Conservation (phyloP, 2,888 invertebrate species). For the Lathronympha strigana region DNA sequence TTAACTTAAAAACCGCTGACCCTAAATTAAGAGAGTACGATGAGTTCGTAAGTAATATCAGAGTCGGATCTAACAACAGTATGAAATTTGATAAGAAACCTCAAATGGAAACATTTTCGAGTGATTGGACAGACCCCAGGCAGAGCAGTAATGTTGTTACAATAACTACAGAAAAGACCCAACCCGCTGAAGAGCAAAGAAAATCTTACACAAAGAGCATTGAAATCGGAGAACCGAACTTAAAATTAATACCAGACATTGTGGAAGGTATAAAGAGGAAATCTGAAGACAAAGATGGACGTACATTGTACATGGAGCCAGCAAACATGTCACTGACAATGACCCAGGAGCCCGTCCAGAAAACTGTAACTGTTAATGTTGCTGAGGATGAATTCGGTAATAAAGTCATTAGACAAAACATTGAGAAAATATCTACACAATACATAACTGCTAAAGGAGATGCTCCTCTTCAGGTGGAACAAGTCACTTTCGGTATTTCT, state of each 20-base stretch:
- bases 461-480: conserved; percentile 78
- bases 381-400: conserved; percentile 80
- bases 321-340: conserved; percentile 74
- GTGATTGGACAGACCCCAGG: conserved; percentile 71
- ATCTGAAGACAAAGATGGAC: conserved; percentile 67
- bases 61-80: conserved; percentile 77
- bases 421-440: conserved; percentile 75
- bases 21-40: conserved; percentile 69
- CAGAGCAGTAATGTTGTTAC: conserved; percentile 74
- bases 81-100: conserved; percentile 68
- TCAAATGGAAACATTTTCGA: conserved; percentile 58
- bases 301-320: conserved; percentile 78
- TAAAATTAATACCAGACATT: conserved; percentile 73
- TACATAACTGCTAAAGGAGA: conserved; percentile 72
- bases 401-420: conserved; percentile 78
- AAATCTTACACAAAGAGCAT: conserved; percentile 80
- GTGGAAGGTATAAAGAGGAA: conserved; percentile 72
- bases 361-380: conserved; percentile 79
- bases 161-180: conserved; percentile 71
- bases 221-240: conserved; percentile 74
- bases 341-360: conserved; percentile 79
- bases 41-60: conserved; percentile 79
- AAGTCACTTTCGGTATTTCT: conserved; percentile 76
- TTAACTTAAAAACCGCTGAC: conserved; percentile 71
- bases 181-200: conserved; percentile 63